Base-by-base conservation (phyloP, 2,113 vertebrate species). In the Rhinoptilus africanus region DNA sequence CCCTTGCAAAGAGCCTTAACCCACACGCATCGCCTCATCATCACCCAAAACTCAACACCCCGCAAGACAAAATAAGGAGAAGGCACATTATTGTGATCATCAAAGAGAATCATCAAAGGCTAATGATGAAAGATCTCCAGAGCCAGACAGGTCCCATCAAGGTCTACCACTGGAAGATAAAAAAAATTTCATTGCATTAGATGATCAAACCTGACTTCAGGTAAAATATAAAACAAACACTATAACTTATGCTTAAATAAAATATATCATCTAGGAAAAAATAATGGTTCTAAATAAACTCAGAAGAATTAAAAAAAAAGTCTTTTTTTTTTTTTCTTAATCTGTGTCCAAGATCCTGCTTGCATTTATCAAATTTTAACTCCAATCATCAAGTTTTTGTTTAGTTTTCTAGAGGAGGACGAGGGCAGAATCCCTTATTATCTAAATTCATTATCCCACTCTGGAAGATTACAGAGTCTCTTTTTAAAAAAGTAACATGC, bases 41-140 rank as follows among this genome's bases (percentile, higher is more conserved):
- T 32, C 24, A 7, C 53, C 56, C 24, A 60, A 59, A 95, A 60
- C 9, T 32, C 63, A 59, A 59, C 26, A 9, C 8, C 8, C 9
- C 24, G 9, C 23, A 47, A 69, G 45, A 66, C 1, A 0, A 37
- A 82, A 64, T 17, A 64, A 19, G 60, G 37, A 74, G 43, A 74
- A 75, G 50, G 7, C 4, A 41, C 16, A 1, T 45, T 32, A 67
- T 3, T 72, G 60, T 0, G 1, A 20, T 16, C 1, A 1, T 48
- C 53, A 66, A 35, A 62, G 35, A 47, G 17, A 80, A 62, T 9
- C 35, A 56, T 51, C 59, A 63, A 74, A 77, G 47, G 32, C 32
- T 54, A 14, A 37, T 2, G 60, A 56, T 24, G 54, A 79, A 78
- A 57, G 6, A 45, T 35, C 28, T 62, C n/a, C 56, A 35, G 45